Evolutionary conservation across 2,797 vertebrate species (phyloP), one percentile per base, ranked within the genome.

Genomic region (Poliocrania exsul): DNA sequence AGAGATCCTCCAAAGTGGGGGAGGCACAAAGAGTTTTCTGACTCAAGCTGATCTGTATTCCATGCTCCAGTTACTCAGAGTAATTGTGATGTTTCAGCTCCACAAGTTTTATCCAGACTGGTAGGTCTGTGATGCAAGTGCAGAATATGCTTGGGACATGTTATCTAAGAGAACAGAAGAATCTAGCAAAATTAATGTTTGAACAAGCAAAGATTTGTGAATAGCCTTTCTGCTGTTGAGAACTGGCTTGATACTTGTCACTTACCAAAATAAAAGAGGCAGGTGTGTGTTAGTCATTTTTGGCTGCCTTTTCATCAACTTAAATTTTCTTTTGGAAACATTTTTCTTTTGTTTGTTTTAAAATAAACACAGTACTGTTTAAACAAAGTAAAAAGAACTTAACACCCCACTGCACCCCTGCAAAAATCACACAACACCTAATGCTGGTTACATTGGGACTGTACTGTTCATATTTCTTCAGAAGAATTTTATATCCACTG

Each of bases 11-110:
- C 90, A 2, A 82, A 74, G 60, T 60, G 80, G 87, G 92, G 90
- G 94, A 96, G 88, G 93, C 78, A 95, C 95, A 95, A 96, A 95
- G 96, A 87, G 60, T 69, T 86, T 94, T 93, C 84, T 95, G 89
- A 94, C 94, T 94, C 91, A 91, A 88, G 93, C 75, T 89, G 65
- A 79, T 86, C 96, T 93, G 66, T 93, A 90, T 92, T 95, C 95
- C 61, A 88, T 11, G 95, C 71, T 92, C 94, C 89, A 87, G 85
- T 94, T 95, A 96, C 95, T 96, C 21, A 1, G 28, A 86, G 95
- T 62, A 96, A 95, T 94, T 57, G 72, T 50, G 23, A 42, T 80
- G 89, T 69, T 86, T 49, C 79, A 78, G 81, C 89, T 86, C n/a
- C 72, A 72, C 58, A 90, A 33, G 50, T 31, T 81, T 95, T 53